Evolutionary conservation across 2,888 invertebrate genomes (phyloP).

Genomic region (Zygothrica quintamaculata): DNA sequence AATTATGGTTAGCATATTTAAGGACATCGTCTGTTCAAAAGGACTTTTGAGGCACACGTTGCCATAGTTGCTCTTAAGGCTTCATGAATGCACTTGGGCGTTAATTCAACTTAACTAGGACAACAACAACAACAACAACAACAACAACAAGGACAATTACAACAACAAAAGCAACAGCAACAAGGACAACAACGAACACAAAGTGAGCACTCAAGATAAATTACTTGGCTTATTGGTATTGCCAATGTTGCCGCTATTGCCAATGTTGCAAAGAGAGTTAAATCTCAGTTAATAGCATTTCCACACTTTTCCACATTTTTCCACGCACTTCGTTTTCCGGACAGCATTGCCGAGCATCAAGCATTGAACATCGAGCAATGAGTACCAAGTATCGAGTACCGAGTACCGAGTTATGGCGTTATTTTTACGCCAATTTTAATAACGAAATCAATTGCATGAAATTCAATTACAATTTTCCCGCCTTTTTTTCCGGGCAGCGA

Average conservation of each 20-base stretch:
- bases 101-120: constrained; percentile 55
- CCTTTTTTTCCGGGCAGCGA: constrained; percentile 1
- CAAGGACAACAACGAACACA: constrained; percentile 36
- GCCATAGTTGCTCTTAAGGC: constrained; percentile 59
- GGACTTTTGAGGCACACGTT: constrained; percentile 28
- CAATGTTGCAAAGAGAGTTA: constrained; percentile 4
- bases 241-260: constrained; percentile 4
- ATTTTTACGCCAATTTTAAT: constrained; percentile 26
- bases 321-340: background rate
- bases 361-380: no score
- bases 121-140: constrained; percentile 14
- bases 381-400: no score
- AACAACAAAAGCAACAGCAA: background rate
- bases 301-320: constrained; percentile 21
- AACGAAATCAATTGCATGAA: constrained; percentile 61
- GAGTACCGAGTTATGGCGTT: background rate
- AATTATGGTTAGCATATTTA: constrained; percentile 14
- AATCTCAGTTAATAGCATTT: constrained; percentile 34
- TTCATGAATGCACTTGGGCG: constrained; percentile 78
- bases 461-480: constrained; percentile 49
- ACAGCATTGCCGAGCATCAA: constrained; percentile 17
- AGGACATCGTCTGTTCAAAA: background rate
- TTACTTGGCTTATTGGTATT: constrained; percentile 58
- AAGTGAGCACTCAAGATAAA: constrained; percentile 74
- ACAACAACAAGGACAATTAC: constrained; percentile 13